Percentiles rank a stretch among this genome's conserved stretches.
phyloP scores from a whole-genome alignment of 2,797 vertebrate genomes.

The Gephyroberyx darwinii region DNA sequence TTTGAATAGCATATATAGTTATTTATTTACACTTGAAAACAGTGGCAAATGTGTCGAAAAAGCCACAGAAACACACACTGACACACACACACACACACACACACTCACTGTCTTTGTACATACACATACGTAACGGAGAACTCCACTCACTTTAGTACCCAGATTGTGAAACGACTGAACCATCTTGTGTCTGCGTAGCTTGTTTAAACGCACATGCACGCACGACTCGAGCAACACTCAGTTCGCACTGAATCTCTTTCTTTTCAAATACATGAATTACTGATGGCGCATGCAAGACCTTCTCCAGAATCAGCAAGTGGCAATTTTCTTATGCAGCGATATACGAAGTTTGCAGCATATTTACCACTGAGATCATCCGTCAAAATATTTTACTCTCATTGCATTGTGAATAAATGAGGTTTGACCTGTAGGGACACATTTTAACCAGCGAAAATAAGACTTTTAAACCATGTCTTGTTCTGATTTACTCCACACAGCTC shows the following conservation, averaged over 20 bases:
- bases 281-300: conserved; percentile 59
- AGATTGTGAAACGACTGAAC: conserved; percentile 71
- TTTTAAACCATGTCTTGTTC: conserved; percentile 48
- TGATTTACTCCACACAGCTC: conserved; percentile 41
- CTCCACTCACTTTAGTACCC: conserved; percentile 66
- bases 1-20: conserved; percentile 73
- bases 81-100: conserved; percentile 44
- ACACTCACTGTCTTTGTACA: conserved; percentile 69
- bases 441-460: conserved; percentile 54
- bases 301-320: conserved; percentile 30
- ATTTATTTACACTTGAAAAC: conserved; percentile 69
- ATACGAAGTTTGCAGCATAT: conserved; percentile 30
- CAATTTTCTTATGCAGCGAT: conserved; percentile 26
- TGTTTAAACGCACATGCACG: conserved; percentile 63
- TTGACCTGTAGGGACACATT: conserved; percentile 53
- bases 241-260: conserved; percentile 54
- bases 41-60: conserved; percentile 54
- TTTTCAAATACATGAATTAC: conserved; percentile 42
- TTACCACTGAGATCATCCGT: conserved; percentile 46
- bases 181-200: conserved; percentile 66
- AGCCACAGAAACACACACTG: conserved; percentile 57
- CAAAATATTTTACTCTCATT: conserved; percentile 50
- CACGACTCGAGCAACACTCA: conserved; percentile 41
- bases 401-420: conserved; percentile 54
- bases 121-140: conserved; percentile 61